Conservation (phyloP, 2,888 invertebrate species). For the Euzophera pinguis region DNA sequence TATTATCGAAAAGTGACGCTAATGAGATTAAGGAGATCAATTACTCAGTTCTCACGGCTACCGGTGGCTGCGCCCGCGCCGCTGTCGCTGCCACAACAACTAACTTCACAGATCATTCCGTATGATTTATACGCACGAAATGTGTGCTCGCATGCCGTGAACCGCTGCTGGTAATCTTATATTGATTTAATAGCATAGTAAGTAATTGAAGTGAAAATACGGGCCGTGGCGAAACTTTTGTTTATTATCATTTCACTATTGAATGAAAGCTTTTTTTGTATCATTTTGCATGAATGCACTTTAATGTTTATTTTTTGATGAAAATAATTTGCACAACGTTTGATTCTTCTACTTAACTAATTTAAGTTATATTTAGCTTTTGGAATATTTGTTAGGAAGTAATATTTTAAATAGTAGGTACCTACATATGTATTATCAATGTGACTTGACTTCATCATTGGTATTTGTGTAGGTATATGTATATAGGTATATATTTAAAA, state of each 20-base stretch:
- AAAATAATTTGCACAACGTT: no score
- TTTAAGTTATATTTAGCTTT: no score
- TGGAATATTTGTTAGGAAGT: no score
- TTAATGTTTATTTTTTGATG: no score
- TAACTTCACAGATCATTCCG: slow-evolving; percentile 15
- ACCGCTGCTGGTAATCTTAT: neutral
- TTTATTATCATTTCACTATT: neutral
- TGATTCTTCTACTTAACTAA: no score
- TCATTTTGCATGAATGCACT: no score
- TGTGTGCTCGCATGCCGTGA: slow-evolving; percentile 8
- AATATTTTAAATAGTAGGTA: no score
- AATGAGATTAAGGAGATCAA: slow-evolving; percentile 69
- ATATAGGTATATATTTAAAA: no score
- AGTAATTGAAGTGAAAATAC: slow-evolving; percentile 15
- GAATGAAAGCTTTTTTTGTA: neutral
- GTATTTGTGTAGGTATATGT: no score
- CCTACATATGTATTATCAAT: no score
- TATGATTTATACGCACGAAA: slow-evolving; percentile 14
- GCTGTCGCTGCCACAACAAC: slow-evolving; percentile 24
- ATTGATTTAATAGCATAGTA: slow-evolving; percentile 4
- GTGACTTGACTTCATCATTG: no score
- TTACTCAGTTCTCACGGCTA: slow-evolving; percentile 67
- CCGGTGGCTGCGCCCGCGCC: slow-evolving; percentile 26
- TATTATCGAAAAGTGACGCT: slow-evolving; percentile 42
- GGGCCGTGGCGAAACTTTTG: neutral